Evolutionary conservation across 2,113 vertebrate genomes (phyloP), one percentile per base, ranked within the genome.

Genomic region (Notarius quadriscutis): DNA sequence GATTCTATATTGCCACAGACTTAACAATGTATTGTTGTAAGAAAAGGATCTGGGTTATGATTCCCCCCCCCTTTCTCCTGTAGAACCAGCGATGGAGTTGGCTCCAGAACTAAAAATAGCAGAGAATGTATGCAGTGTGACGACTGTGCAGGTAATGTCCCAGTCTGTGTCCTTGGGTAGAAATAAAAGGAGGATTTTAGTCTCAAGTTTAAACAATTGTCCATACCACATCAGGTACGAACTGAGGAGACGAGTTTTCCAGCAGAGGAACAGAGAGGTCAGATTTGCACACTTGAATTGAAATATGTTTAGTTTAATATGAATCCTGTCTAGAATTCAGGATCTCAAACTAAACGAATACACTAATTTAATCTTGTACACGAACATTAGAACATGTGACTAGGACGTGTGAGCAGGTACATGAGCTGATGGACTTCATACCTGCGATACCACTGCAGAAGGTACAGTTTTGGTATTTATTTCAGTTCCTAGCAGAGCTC

Each of bases 371-470:
- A 25, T 75, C 10, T 63, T 75, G 20, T 75, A 17, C 30, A 27
- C 60, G 7, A 15, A 63, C 12, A 48, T 67, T 69, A 88, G 81
- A 77, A 41, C 8, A 41, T 27, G 65, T 18, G 30, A 17, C 41
- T 51, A 12, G 25, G 7, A n/a, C 55, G 17, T 63, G 7, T 65
- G n/a, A 58, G n/a, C 55, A 27, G 34, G 20, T 74, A 34, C 67
- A 85, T 48, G 58, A 85, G n/a, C 57, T 85, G 83, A 81, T 88
- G 67, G 75, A 63, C 55, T 81, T 85, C 67, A 69, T 65, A n/a
- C 9, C 58, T 20, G 48, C 5, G 8, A 2, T 51, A 15, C 65
- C 14, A 22, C 57, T 27, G 58, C 50, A 77, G 22, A 48, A 75
- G 84, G 87, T 85, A 60, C 48, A 4, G 7, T 41, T 74, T 34